Evolutionary conservation across 2,888 invertebrate genomes (phyloP), one percentile per base, ranked within the genome.

Genomic region (Andricus curvator): DNA sequence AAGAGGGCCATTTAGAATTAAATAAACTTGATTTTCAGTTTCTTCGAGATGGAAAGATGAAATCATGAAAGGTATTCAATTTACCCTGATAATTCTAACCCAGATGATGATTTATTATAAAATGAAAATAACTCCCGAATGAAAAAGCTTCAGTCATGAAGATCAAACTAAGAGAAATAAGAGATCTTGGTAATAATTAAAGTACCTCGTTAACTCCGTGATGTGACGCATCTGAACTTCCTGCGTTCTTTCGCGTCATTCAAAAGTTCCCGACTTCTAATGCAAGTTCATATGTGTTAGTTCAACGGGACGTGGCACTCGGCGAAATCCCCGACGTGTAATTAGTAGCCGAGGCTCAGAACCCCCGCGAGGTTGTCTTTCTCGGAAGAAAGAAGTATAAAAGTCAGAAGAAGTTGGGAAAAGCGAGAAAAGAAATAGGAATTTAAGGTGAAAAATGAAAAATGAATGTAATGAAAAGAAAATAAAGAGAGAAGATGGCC

Each of bases 151-250:
- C 9, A 56, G 56, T 56, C n/a, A n/a, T 56, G 56, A 56, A 56
- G 62, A 62, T 62, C 25, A 62, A 17, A 62, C 25, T 25, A 62
- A 62, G 62, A 62, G 17, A 68, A 68, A 29, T 44, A 25, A 68
- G 48, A 74, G 29, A 74, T 51, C n/a, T 33, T 51, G 3, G 29
- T 74, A 56, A 74, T 74, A 33, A 74, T 74, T 33, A n/a, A 74
- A 74, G 51, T 74, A 48, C 51, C 70, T 74, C 70, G 70, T 74
- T 74, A 74, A 74, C 51, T 74, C 13, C 11, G 29, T 33, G 51
- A 74, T 74, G 51, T 74, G 70, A 51, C 70, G 51, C 70, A 74
- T 74, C 51, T 29, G 70, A 74, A 74, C 70, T 74, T 74, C 70
- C 70, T 74, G 51, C 29, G 70, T 74, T 51, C 70, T 51, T 74